Evolutionary conservation across 2,888 invertebrate species (phyloP).

Genomic region (Megastigmus dorsalis): DNA sequence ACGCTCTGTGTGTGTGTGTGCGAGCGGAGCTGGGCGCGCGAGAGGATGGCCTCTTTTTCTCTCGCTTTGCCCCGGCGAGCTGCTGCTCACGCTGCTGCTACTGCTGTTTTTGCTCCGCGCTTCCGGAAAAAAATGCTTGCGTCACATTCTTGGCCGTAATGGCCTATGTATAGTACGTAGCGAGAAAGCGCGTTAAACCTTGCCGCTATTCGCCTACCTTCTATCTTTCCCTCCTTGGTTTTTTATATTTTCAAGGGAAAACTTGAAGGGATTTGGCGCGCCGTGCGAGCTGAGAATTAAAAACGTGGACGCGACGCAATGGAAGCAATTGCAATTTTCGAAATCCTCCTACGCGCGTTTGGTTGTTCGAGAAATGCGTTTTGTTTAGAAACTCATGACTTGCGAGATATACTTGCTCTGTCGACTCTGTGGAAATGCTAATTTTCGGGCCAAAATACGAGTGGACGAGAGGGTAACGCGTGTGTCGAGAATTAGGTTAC

Average conservation of each 20-base stretch:
- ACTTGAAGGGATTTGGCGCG: slow-evolving; percentile 11
- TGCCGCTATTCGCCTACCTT: background rate
- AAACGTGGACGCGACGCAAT: background rate
- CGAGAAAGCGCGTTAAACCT: slow-evolving; percentile 8
- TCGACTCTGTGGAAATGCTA: no score
- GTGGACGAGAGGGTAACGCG: no score
- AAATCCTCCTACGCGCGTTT: no score
- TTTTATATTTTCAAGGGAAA: slow-evolving; percentile 18
- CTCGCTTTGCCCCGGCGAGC: no score
- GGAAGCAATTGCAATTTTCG: slow-evolving; percentile 1
- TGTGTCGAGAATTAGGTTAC: no score
- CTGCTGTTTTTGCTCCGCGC: slow-evolving; percentile 12
- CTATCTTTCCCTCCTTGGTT: background rate
- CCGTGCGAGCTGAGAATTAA: background rate
- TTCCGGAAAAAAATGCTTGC: background rate
- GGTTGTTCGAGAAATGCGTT: no score
- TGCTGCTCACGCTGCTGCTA: background rate
- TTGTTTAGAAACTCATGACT: no score
- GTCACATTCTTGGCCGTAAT: background rate
- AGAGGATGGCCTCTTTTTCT: background rate
- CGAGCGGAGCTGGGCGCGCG: no score
- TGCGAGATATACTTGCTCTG: no score
- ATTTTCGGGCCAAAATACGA: no score
- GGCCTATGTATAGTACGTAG: no score
- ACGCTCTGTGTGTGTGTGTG: background rate